Evolutionary conservation across 1,140 invertebrate genomes (phyloP).

Genomic region (Wiebesia pumilae): DNA sequence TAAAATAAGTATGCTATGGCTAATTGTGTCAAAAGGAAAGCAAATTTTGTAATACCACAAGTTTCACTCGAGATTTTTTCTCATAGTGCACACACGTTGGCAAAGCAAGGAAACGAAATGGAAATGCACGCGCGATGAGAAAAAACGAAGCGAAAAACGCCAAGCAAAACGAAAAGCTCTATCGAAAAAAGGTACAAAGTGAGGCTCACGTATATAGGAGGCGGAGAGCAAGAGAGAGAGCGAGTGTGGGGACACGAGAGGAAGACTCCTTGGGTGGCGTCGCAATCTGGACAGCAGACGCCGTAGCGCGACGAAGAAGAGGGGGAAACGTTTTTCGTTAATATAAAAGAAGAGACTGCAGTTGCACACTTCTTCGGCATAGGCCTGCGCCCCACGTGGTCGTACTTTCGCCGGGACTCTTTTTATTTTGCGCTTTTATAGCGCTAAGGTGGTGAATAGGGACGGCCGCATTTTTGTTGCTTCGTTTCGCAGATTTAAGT

Average conservation of each 20-base stretch:
- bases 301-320: not conserved
- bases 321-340: slow-evolving; percentile 19
- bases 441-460: slow-evolving; percentile 1
- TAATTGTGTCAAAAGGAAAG: not conserved
- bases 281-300: slow-evolving; percentile 52
- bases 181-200: slow-evolving; percentile 22
- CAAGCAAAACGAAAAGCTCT: slow-evolving; percentile 1
- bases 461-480: not conserved
- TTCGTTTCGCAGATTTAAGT: slow-evolving; percentile 22
- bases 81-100: not conserved
- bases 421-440: slow-evolving; percentile 25
- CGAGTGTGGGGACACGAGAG: not conserved
- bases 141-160: not conserved
- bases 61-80: not conserved
- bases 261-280: slow-evolving; percentile 48
- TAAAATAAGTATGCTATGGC: not conserved
- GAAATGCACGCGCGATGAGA: not conserved
- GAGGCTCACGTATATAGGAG: not conserved
- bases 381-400: slow-evolving; percentile 32
- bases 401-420: not conserved
- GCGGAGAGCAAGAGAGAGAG: not conserved
- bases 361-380: not conserved
- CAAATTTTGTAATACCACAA: not conserved
- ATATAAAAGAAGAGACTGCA: slow-evolving; percentile 37
- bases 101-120: not conserved